Conservation (phyloP, 2,113 vertebrate genomes). For the Calonectris borealis region DNA sequence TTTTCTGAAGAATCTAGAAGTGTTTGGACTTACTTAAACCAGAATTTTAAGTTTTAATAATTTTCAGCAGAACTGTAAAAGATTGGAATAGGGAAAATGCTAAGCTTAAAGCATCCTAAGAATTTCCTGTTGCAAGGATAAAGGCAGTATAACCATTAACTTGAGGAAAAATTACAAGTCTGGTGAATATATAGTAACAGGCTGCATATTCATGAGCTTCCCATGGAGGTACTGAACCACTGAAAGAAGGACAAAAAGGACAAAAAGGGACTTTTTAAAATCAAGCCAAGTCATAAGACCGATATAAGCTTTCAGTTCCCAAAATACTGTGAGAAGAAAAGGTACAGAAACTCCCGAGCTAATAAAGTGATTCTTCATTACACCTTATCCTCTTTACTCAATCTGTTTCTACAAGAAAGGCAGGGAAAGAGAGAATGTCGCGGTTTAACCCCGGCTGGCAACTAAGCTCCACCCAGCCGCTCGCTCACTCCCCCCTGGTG, state of each 20-base stretch:
- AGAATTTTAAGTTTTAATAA: neutral
- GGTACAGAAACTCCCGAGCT: neutral
- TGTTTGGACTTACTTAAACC: neutral
- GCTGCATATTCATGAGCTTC: neutral
- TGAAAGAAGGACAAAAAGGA: neutral
- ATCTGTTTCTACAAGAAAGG: neutral
- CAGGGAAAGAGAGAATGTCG: neutral
- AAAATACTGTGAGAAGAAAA: neutral
- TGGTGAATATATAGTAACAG: neutral
- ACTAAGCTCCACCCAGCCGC: no score
- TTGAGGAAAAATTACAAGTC: neutral
- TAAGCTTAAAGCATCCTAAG: neutral
- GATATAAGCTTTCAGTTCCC: neutral
- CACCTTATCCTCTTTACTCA: neutral
- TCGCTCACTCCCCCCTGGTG: no score
- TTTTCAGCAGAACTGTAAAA: neutral
- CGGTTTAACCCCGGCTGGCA: no score
- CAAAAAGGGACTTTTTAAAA: neutral
- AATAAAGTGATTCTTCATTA: neutral
- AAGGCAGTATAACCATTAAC: neutral
- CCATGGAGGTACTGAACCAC: neutral
- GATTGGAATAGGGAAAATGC: neutral
- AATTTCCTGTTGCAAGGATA: neutral
- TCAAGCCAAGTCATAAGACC: neutral
- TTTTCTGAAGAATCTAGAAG: neutral